Evolutionary conservation across 2,888 invertebrate species (phyloP).

Genomic region (Spodoptera exigua): DNA sequence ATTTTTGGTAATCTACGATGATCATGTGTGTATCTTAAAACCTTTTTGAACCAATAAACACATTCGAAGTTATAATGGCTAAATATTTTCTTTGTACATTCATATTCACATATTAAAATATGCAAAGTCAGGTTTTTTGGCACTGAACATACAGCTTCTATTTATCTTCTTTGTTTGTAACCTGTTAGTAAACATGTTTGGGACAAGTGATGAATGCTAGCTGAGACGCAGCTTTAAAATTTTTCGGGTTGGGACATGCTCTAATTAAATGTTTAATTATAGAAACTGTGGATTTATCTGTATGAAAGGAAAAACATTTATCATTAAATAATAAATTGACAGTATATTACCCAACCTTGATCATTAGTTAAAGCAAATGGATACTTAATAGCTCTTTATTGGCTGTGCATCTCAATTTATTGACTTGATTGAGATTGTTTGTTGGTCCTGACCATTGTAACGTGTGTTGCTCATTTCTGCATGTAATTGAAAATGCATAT

Average conservation of each 20-base stretch:
- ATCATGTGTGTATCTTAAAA: constrained; percentile 3
- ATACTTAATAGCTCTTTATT: constrained; percentile 45
- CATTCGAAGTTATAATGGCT: constrained; percentile 33
- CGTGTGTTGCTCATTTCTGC: no score
- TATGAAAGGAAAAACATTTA: constrained; percentile 5
- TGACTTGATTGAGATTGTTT: not conserved
- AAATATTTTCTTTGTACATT: constrained; percentile 15
- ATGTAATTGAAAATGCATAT: no score
- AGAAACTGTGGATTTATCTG: not conserved
- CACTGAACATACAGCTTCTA: constrained; percentile 28
- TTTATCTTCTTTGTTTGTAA: constrained; percentile 39
- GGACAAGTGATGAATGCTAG: no score
- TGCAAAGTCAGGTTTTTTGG: constrained; percentile 47
- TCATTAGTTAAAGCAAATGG: constrained; percentile 9
- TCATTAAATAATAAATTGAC: constrained; percentile 11
- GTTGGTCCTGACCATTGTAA: not conserved
- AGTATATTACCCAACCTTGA: constrained; percentile 26
- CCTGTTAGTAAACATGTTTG: constrained; percentile 1
- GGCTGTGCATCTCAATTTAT: constrained; percentile 34
- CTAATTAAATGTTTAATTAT: no score
- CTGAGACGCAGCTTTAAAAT: no score
- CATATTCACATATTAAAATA: constrained; percentile 5
- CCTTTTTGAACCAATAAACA: constrained; percentile 9
- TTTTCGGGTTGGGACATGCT: no score
- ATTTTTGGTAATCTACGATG: no score